These are phyloP conservation scores for Ophraella communa DNA, from an alignment of 2,888 invertebrate species.

Conservation along the genomic window DNA sequence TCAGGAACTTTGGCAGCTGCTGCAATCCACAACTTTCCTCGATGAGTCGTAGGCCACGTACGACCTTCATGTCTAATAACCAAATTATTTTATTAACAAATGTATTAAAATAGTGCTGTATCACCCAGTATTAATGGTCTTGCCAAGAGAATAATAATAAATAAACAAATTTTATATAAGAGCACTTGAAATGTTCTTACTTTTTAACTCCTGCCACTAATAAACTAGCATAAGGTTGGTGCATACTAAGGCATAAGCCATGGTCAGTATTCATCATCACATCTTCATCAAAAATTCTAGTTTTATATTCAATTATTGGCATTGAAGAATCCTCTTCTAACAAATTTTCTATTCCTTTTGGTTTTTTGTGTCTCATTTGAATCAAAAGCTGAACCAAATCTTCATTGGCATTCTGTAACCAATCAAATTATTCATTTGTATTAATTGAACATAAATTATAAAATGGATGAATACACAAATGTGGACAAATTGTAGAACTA, in stretches of 20 bases:
- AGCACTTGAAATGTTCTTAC: constrained; percentile 63
- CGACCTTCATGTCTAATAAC: constrained; percentile 92
- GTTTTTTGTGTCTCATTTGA: constrained; percentile 53
- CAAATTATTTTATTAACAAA: too few species aligned
- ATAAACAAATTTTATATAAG: constrained; percentile 13
- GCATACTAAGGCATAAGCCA: constrained; percentile 90
- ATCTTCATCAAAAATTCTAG: constrained; percentile 54
- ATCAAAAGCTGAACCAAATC: constrained; percentile 50
- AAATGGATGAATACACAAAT: too few species aligned
- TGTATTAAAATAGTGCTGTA: background rate
- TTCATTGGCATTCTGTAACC: constrained; percentile 46
- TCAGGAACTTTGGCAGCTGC: constrained; percentile 80
- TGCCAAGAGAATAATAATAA: too few species aligned
- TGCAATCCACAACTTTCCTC: constrained; percentile 95
- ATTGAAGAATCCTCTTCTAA: constrained; percentile 46
- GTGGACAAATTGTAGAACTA: too few species aligned
- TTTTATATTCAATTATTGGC: constrained; percentile 48
- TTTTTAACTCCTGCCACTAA: constrained; percentile 91
- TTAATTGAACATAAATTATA: too few species aligned
- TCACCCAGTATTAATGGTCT: background rate
- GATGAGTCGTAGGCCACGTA: constrained; percentile 89
- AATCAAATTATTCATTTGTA: too few species aligned
- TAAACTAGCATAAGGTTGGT: constrained; percentile 95
- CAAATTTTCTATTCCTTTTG: constrained; percentile 46
- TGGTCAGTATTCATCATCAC: constrained; percentile 58